These are phyloP conservation scores for Hylyphantes graminicola DNA, from an alignment of 1,140 invertebrate species.

Conservation along the genomic window DNA sequence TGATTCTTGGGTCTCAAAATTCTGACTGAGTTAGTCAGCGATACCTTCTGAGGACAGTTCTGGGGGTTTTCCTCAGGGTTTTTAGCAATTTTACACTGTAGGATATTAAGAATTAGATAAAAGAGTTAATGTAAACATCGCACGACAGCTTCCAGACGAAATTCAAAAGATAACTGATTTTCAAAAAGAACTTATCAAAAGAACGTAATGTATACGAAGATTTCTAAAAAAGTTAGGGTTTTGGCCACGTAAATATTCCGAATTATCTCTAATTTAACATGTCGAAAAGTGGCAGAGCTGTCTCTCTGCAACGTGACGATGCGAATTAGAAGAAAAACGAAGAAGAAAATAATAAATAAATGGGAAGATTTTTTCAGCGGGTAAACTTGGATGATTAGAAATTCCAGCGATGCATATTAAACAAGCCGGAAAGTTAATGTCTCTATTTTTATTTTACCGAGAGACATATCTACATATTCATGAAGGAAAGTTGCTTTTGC, in stretches of 20 bases:
- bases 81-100: no score
- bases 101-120: no score
- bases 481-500: conserved; percentile 22
- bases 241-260: conserved; percentile 3
- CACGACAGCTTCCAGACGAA: no score
- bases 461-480: conserved; percentile 31
- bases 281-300: background rate
- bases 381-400: conserved; percentile 36
- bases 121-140: no score
- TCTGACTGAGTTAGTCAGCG: no score
- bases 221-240: no score
- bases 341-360: background rate
- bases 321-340: background rate
- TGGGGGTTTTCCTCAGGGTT: no score
- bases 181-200: no score
- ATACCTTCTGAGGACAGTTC: no score
- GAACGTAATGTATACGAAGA: no score
- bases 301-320: background rate
- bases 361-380: background rate
- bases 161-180: no score
- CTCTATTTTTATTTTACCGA: background rate
- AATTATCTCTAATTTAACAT: conserved; percentile 31
- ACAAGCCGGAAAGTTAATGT: conserved; percentile 19
- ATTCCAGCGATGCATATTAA: conserved; percentile 41
- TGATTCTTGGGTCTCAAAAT: no score